Evolutionary conservation across 2,888 invertebrate species (phyloP).

Genomic region (Mayetiola destructor): DNA sequence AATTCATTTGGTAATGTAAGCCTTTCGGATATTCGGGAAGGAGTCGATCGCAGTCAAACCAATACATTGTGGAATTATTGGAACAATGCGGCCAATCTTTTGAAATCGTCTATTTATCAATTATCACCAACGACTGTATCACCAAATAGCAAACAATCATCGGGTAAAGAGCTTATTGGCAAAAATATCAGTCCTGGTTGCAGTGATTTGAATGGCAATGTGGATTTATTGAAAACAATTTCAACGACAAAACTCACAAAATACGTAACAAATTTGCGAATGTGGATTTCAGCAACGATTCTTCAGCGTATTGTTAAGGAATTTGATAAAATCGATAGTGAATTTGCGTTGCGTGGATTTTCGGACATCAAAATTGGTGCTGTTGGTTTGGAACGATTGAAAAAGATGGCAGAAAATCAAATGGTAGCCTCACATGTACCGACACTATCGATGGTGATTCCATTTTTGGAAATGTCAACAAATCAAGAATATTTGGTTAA

Average conservation of each 20-base stretch:
- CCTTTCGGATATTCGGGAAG: background rate
- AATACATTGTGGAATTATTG: slow-evolving; percentile 36
- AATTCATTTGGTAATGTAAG: background rate
- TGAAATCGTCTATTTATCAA: slow-evolving; percentile 33
- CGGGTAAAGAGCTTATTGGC: background rate
- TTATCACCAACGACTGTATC: slow-evolving; percentile 29
- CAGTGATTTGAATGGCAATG: slow-evolving; percentile 29
- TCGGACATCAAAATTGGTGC: slow-evolving; percentile 50
- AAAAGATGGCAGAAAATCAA: slow-evolving; percentile 50
- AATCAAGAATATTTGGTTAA: slow-evolving; percentile 78
- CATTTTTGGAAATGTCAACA: slow-evolving; percentile 65
- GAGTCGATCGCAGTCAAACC: slow-evolving; percentile 22
- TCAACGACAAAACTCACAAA: slow-evolving; percentile 51
- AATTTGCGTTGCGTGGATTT: slow-evolving; percentile 53
- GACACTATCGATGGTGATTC: slow-evolving; percentile 43
- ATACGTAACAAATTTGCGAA: slow-evolving; percentile 64
- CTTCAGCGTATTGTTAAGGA: slow-evolving; percentile 58
- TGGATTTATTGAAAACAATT: slow-evolving; percentile 33
- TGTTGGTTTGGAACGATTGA: slow-evolving; percentile 57
- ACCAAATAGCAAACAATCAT: slow-evolving; percentile 26
- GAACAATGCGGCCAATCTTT: slow-evolving; percentile 30
- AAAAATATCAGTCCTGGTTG: background rate
- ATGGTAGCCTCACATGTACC: slow-evolving; percentile 31
- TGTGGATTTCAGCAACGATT: slow-evolving; percentile 80
- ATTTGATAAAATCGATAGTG: slow-evolving; percentile 54